Evolutionary conservation across 2,113 vertebrate genomes (phyloP), one percentile per base, ranked within the genome.

Genomic region (Saccopteryx leptura): DNA sequence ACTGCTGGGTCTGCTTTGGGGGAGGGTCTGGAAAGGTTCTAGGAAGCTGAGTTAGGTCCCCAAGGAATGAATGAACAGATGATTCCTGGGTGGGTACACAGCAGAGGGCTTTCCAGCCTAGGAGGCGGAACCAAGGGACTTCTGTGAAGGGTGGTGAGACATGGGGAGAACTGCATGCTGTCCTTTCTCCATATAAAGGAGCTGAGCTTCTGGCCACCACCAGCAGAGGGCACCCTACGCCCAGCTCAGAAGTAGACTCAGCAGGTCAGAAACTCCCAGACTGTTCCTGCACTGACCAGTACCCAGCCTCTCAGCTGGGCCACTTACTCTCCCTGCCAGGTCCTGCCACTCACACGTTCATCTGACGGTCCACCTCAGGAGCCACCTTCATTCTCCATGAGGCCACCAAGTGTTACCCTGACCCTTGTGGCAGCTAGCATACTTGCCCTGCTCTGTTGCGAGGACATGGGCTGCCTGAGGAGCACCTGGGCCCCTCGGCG

Each of bases 221-320:
- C 96, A 96, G 91, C 86, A 97, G 97, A 94, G 96, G 96, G 97
- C 82, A 5, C 56, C 74, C 19, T 52, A 39, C 0, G 2, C 4
- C 54, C 68, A 48, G 91, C 46, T 88, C 74, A 78, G 83, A 91
- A 46, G 33, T 7, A 0, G 26, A 39, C 18, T 13, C 14, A 31
- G 61, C 26, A 52, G 24, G 48, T 33, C 26, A 63, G 65, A 61
- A 65, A 17, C 3, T 6, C 39, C 48, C 24, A 26, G 52, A 15
- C 0, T 1, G 7, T 24, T 74, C 46, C n/a, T 1, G 66, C 31
- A 65, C 17, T 1, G 1, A 39, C 11, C 31, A 39, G 5, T 23
- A 21, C 33, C 10, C 7, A 26, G 5, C 2, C 5, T 63, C 26
- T 52, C 31, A 33, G 31, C 8, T 5, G 28, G 63, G 48, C 50